A percentile compares a stretch with the other conserved stretches of the same genome.
Evolutionary conservation across 2,113 vertebrate species (phyloP).

Genomic region (Aythya baeri): DNA sequence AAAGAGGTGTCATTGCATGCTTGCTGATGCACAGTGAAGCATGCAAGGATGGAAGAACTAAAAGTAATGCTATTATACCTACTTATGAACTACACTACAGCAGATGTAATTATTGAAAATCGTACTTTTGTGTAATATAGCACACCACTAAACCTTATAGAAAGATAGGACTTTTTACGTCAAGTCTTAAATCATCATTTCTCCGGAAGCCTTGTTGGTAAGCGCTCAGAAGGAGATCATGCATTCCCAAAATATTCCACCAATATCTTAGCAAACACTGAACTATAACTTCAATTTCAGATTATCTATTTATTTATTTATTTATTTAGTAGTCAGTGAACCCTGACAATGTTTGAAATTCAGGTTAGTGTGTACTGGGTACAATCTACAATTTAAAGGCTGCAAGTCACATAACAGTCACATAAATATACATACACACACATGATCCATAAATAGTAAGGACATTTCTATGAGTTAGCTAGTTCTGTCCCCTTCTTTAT

Average conservation of each 20-base stretch:
- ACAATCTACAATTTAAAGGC: background rate
- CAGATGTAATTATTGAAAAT: background rate
- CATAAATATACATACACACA: background rate
- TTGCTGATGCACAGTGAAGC: background rate
- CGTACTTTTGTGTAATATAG: background rate
- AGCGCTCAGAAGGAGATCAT: background rate
- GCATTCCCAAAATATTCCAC: background rate
- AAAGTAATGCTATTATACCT: background rate
- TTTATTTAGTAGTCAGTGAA: background rate
- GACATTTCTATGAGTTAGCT: background rate
- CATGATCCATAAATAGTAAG: fast-evolving
- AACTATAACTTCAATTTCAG: background rate
- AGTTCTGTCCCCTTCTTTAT: background rate
- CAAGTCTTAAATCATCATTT: background rate
- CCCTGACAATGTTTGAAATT: background rate
- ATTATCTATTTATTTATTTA: background rate
- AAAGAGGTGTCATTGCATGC: background rate
- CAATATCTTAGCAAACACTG: background rate
- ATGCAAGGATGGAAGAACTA: background rate
- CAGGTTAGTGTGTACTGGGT: background rate
- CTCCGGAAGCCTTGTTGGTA: background rate
- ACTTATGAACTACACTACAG: background rate
- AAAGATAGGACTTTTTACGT: background rate
- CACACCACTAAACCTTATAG: background rate
- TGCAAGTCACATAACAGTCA: background rate